These are phyloP conservation scores for Saimiri boliviensis DNA, from an alignment of 2,113 vertebrate genomes.

Conservation along the genomic window DNA sequence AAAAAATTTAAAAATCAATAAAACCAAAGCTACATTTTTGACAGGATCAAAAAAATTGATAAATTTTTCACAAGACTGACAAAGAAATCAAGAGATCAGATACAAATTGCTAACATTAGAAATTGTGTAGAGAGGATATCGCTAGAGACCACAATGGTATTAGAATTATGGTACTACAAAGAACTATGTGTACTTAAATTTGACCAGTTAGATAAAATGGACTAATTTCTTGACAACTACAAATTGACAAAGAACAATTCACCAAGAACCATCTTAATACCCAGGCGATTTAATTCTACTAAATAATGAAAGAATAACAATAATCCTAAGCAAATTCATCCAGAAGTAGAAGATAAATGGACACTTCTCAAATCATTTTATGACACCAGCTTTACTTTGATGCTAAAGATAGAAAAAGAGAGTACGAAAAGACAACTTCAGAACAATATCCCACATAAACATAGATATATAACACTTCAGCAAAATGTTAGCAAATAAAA, in stretches of 20 bases:
- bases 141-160: background rate
- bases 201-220: background rate
- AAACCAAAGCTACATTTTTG: background rate
- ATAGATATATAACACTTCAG: background rate
- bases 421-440: accelerated
- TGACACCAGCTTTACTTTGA: too few relatives aligned
- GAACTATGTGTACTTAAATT: background rate
- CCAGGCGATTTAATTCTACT: background rate
- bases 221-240: background rate
- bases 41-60: background rate
- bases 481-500: background rate
- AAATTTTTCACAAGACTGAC: too few relatives aligned
- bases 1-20: background rate
- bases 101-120: background rate
- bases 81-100: background rate
- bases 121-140: background rate
- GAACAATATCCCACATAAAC: too few relatives aligned
- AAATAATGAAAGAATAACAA: background rate
- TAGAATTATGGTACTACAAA: too few relatives aligned
- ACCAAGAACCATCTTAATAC: too few relatives aligned
- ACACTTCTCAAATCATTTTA: background rate
- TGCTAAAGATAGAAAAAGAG: background rate
- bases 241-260: background rate
- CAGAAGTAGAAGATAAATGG: background rate
- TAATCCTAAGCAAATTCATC: background rate